Evolutionary conservation across 2,113 vertebrate species (phyloP), one percentile per base, ranked within the genome.

Genomic region (Siniperca knerii): DNA sequence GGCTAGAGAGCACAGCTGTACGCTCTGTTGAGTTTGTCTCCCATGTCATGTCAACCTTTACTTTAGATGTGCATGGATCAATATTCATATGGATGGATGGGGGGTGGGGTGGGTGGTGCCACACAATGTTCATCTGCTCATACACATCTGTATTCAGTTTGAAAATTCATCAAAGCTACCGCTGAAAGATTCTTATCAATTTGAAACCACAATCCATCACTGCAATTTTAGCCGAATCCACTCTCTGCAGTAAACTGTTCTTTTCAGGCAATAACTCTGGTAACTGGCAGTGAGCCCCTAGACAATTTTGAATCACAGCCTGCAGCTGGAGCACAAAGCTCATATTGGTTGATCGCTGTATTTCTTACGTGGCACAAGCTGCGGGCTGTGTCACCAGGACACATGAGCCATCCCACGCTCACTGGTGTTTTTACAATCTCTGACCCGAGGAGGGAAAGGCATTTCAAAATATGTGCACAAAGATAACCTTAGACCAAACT

Each of bases 221-320:
- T 57, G 76, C 82, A 88, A 87, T 90, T 94, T 93, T 79, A 85
- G 77, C 57, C 46, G 74, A 87, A 91, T 75, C 82, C 83, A 82
- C 70, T 82, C 86, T 84, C 82, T 72, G 73, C 82, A 80, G 85
- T 75, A 83, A 92, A 93, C 84, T 87, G 79, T 87, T 92, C 82
- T 88, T 92, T 90, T 92, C 83, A 86, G 84, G 90, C 90, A 92
- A 94, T 92, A 93, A 92, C 74, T 92, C 89, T 75, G 88, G 78
- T 87, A 90, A 92, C 82, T 91, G 83, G 85, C 78, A 66, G 89
- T 48, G 29, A 92, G 91, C 81, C 91, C 90, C 89, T 64, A 90
- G 94, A 92, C 86, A 92, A 90, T 92, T 91, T 79, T 72, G 87
- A 89, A 76, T 90, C 81, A 42, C 85, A 78, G 92, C 87, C 88